phyloP scores from a whole-genome alignment of 2,797 vertebrate genomes.

The Crax fasciolata region DNA sequence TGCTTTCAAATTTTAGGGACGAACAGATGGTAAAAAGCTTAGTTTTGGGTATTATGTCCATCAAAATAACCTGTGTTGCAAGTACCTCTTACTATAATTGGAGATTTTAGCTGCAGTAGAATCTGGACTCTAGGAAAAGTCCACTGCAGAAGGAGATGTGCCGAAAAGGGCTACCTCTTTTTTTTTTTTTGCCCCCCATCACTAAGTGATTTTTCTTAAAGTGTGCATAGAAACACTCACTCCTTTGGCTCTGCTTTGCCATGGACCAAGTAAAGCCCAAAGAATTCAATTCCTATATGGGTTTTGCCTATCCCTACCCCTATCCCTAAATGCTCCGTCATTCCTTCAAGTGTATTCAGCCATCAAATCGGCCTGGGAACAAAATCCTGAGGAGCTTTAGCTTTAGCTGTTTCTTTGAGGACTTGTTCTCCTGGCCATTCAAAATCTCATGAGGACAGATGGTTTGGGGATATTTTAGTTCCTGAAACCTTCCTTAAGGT shows the following conservation, averaged over 20 bases:
- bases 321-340: no score
- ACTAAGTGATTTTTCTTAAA: neutral
- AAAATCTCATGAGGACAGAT: neutral
- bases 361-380: neutral
- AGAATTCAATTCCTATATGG: neutral
- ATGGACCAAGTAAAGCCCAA: neutral
- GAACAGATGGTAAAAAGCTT: slow-evolving; percentile 84
- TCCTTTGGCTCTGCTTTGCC: neutral
- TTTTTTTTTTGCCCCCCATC: no score
- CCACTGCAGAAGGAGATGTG: neutral
- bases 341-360: neutral
- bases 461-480: neutral
- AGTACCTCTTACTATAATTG: slow-evolving; percentile 77
- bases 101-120: slow-evolving; percentile 58
- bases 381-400: no score
- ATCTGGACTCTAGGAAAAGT: slow-evolving; percentile 65
- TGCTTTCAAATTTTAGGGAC: slow-evolving; percentile 78
- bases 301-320: neutral
- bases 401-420: neutral
- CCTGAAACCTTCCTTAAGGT: neutral
- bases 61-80: slow-evolving; percentile 79
- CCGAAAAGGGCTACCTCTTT: neutral
- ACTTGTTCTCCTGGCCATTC: neutral
- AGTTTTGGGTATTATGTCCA: slow-evolving; percentile 82
- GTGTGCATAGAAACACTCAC: neutral